Evolutionary conservation across 2,888 invertebrate species (phyloP), one percentile per base, ranked within the genome.

Genomic region (Polydrusus cervinus): DNA sequence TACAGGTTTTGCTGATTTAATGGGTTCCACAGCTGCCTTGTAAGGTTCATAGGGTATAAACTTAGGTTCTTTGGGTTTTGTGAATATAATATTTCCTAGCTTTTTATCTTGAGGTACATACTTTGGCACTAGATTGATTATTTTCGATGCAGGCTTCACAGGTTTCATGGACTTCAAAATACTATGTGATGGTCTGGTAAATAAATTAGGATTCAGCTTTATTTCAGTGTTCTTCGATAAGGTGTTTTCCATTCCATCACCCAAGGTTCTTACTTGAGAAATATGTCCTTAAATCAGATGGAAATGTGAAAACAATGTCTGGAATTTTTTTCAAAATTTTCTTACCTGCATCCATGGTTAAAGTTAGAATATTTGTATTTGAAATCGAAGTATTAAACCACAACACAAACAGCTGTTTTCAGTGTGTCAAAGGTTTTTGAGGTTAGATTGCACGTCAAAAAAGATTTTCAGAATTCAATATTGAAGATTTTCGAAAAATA

Each of bases 11-110:
- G 53, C 53, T 55, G 60, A 51, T 60, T 69, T 75, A 77, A 96
- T 94, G 8, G 95, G 94, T 83, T 93, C 93, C 0, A 95, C 93
- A 64, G 96, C 95, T 14, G 93, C 95, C 83, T 95, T 92, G 83
- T 96, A 96, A 0, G 96, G 96, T 83, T 97, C 96, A 80, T 94
- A 95, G 0, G 96, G 96, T 43, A 97, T 91, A 86, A 96, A 96
- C 84, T 94, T 95, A 0, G 95, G 95, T 79, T 93, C 93, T 82
- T 90, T 89, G 0, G 87, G 87, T 82, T 92, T 92, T 53, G 81
- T 80, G 8, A 71, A 30, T 11, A 90, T 86, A 64, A 89, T 87
- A 77, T 88, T 88, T 14, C 89, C 88, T 62, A 89, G 89, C 81
- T 90, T 91, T 79, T 90, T 90, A 53, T 90, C 89, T 14, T 89